phyloP scores from a whole-genome alignment of 2,888 invertebrate species.

The Hypomecis atomaria region DNA sequence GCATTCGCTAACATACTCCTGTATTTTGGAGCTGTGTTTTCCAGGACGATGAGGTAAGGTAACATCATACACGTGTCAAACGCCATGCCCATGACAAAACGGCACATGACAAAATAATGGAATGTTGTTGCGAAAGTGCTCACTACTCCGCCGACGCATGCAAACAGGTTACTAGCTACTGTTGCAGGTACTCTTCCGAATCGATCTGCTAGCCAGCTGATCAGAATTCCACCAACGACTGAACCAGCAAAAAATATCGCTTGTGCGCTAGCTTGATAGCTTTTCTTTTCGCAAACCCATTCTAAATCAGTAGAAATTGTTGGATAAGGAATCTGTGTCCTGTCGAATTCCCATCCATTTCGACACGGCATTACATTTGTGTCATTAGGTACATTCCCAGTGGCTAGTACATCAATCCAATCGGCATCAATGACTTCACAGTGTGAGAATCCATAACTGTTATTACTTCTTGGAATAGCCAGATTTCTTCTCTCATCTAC shows the following conservation, averaged over 20 bases:
- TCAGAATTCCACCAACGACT: conserved; percentile 60
- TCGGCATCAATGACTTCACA: conserved; percentile 58
- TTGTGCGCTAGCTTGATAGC: conserved; percentile 67
- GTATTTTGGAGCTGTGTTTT: conserved; percentile 65
- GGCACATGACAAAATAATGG: conserved; percentile 54
- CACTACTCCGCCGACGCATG: conserved; percentile 56
- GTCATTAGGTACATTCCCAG: conserved; percentile 47
- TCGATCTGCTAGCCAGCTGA: conserved; percentile 66
- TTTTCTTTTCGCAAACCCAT: conserved; percentile 67
- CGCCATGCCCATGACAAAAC: conserved; percentile 66
- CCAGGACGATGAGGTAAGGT: conserved; percentile 62
- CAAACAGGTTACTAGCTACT: conserved; percentile 55
- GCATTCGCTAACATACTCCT: conserved; percentile 62
- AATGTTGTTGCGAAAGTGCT: conserved; percentile 59
- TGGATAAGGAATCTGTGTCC: conserved; percentile 65
- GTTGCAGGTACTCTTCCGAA: conserved; percentile 64
- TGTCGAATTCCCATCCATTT: conserved; percentile 68
- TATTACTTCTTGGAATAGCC: conserved; percentile 47
- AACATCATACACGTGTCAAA: conserved; percentile 66
- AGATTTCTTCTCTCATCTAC: conserved; percentile 45
- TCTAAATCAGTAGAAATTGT: conserved; percentile 64
- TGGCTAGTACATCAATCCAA: conserved; percentile 58
- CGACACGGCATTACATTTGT: conserved; percentile 57
- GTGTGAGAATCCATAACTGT: conserved; percentile 60
- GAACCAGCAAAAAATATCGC: conserved; percentile 65